Percentiles rank a stretch among this genome's conserved stretches.
Conservation (phyloP, 2,888 invertebrate genomes). For the Microplitis deprimator region DNA sequence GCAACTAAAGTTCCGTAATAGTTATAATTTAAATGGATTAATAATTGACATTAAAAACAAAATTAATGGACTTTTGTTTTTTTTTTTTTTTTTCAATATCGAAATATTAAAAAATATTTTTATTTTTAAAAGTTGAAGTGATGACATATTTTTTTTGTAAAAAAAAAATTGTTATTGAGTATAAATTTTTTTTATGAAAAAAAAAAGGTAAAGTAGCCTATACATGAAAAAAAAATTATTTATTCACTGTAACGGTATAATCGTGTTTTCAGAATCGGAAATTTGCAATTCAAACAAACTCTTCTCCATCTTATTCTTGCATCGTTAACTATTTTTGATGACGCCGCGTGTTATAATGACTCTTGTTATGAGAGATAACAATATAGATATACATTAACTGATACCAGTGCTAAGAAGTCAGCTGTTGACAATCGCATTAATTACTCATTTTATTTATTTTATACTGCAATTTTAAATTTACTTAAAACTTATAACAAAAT, state of each 20-base stretch:
- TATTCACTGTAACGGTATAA: constrained; percentile 43
- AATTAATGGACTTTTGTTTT: neutral
- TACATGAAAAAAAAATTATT: constrained; percentile 31
- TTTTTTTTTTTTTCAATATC: neutral
- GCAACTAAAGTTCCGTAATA: constrained; percentile 13
- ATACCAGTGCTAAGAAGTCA: neutral
- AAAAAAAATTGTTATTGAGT: too few species aligned
- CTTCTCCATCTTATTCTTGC: neutral
- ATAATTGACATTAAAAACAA: neutral
- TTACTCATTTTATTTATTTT: neutral
- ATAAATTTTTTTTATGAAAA: neutral
- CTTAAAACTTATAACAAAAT: neutral
- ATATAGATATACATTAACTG: neutral
- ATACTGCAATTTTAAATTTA: neutral
- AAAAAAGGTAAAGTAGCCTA: neutral
- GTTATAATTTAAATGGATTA: neutral
- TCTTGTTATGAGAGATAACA: neutral
- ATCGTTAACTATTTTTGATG: neutral
- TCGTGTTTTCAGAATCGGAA: constrained; percentile 7
- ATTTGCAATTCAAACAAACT: constrained; percentile 33
- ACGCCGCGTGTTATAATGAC: constrained; percentile 3
- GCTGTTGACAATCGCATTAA: neutral
- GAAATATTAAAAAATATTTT: too few species aligned
- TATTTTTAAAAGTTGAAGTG: too few species aligned
- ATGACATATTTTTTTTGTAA: too few species aligned